Conservation (phyloP, 2,797 vertebrate genomes). For the Diceros bicornis region DNA sequence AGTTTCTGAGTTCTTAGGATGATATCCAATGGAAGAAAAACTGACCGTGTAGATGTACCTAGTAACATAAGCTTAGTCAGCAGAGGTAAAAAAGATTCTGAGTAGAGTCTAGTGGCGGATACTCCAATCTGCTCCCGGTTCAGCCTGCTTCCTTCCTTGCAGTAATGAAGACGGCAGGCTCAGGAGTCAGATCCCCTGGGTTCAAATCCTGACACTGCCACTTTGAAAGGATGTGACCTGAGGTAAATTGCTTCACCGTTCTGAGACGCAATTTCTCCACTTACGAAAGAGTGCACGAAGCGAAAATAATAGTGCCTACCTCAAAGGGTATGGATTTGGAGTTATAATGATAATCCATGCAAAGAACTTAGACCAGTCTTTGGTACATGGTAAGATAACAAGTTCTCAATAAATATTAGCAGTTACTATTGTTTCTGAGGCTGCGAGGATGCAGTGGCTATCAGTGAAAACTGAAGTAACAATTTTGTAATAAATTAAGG, state of each 20-base stretch:
- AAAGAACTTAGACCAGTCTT: neutral
- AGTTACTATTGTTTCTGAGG: neutral
- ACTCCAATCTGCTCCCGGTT: neutral
- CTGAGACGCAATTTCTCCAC: neutral
- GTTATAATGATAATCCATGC: neutral
- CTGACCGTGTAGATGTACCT: neutral
- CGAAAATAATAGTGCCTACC: neutral
- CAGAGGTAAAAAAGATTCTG: neutral
- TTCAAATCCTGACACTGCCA: neutral
- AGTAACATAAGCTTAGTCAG: neutral
- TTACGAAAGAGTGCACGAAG: neutral
- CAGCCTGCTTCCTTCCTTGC: neutral
- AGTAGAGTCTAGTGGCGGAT: too few species aligned
- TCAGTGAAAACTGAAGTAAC: neutral
- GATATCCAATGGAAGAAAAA: neutral
- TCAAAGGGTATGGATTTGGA: neutral
- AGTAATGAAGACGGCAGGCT: neutral
- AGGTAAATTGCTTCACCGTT: neutral
- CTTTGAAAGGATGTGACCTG: neutral
- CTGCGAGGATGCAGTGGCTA: neutral
- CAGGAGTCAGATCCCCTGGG: accelerated
- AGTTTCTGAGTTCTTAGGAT: neutral
- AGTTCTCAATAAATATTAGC: neutral
- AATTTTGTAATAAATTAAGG: neutral
- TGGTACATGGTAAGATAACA: neutral